phyloP scores from a whole-genome alignment of 1,140 invertebrate species.

The Drosophila parvula region DNA sequence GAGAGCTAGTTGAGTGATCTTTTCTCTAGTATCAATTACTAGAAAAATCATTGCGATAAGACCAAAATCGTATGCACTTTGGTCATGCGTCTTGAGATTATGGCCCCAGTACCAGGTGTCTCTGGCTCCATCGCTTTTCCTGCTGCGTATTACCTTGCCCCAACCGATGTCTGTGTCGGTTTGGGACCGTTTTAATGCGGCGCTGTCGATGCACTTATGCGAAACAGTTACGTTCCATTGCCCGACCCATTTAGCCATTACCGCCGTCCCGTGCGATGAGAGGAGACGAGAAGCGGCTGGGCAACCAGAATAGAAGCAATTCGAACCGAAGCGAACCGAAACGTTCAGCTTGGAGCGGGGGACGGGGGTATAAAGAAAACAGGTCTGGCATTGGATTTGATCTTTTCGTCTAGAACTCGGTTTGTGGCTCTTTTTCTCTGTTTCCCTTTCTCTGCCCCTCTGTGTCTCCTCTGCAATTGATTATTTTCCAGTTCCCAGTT shows the following conservation, averaged over 20 bases:
- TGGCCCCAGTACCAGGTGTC: constrained; percentile 8
- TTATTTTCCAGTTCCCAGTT: constrained; percentile 46
- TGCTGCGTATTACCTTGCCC: too few relatives aligned
- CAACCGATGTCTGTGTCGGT: not conserved
- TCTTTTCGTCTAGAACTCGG: constrained; percentile 14
- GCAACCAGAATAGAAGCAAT: not conserved
- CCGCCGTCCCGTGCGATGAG: not conserved
- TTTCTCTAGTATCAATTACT: not conserved
- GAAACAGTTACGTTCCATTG: constrained; percentile 79
- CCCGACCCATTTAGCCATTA: constrained; percentile 66
- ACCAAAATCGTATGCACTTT: not conserved
- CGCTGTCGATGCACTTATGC: constrained; percentile 67
- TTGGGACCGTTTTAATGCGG: constrained; percentile 45
- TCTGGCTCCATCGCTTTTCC: too few relatives aligned
- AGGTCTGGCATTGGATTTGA: constrained; percentile 40
- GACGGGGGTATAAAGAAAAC: constrained; percentile 13
- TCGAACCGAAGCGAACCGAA: constrained; percentile 10
- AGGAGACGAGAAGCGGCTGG: not conserved
- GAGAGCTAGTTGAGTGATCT: not conserved
- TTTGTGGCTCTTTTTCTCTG: constrained; percentile 1
- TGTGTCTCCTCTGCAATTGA: constrained; percentile 39
- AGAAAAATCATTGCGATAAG: constrained; percentile 21
- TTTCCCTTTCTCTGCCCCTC: not conserved
- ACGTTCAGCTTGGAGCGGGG: too few relatives aligned
- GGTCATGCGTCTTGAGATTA: constrained; percentile 21